These are phyloP conservation scores for Dysmachus trigonus DNA, from an alignment of 2,888 invertebrate species.

Conservation along the genomic window DNA sequence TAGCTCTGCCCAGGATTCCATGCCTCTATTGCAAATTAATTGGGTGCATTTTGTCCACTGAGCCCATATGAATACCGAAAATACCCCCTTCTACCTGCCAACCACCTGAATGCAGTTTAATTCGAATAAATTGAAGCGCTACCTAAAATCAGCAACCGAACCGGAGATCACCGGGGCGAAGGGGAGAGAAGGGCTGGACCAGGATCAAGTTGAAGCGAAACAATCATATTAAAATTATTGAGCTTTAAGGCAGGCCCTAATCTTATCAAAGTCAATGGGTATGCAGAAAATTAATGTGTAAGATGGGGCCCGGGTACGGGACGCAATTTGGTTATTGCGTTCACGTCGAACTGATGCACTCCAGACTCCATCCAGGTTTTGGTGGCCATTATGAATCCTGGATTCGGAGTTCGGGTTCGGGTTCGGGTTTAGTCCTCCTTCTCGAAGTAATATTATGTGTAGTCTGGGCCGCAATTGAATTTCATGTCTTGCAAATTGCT, in stretches of 20 bases:
- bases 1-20: neutral
- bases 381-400: neutral
- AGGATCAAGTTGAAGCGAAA: neutral
- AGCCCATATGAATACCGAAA: neutral
- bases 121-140: neutral
- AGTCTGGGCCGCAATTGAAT: constrained; percentile 24
- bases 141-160: neutral
- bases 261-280: constrained; percentile 11
- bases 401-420: neutral
- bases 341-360: neutral
- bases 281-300: constrained; percentile 18
- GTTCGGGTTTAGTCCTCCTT: neutral
- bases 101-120: neutral
- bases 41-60: neutral
- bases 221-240: constrained; percentile 14
- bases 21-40: neutral
- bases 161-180: neutral
- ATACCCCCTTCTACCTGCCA: neutral
- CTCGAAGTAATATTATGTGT: neutral
- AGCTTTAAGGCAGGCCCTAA: constrained; percentile 1
- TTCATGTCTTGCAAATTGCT: constrained; percentile 34
- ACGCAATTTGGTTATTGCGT: neutral
- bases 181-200: neutral
- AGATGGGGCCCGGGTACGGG: neutral
- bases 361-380: neutral